Base-by-base conservation (phyloP, 92 coral and sea anemone genomes). In the Paramuricea clavata region DNA sequence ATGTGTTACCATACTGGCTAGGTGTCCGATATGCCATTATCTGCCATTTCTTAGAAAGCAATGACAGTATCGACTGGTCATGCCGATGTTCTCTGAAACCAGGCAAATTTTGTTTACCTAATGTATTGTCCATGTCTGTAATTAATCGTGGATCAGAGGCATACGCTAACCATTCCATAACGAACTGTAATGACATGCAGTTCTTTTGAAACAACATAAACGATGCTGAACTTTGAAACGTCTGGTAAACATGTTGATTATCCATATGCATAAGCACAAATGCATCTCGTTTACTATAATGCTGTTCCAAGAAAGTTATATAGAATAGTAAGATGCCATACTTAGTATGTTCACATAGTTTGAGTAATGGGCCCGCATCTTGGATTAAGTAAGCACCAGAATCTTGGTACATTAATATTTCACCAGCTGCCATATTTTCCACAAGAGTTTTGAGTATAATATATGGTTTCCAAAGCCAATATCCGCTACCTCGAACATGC, bases 401-500 rank as follows among this genome's bases (percentile, higher is more conserved):
- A 74, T 74, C 80, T 47, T 74, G 80, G 10, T 74, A 74, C 80
- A 74, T 47, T 5, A 74, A 1, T 12, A 39, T 16, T 0, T 74
- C 80, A 74, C 80, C 61, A 47, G 42, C 80, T 2, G 13, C 25
- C 54, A 74, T 26, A 28, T 47, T 36, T 42, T 74, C 59, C 9
- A 74, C 32, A n/a, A 74, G 36, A 12, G 80, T 47, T 17, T 74
- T 47, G 22, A 74, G 43, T 39, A 74, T 36, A 2, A 74, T 74
- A 25, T 74, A 74, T 17, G 80, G 60, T n/a, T 74, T 74, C 80
- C 80, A 74, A 17, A 74, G n/a, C 80, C 80, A 74, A 49, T 74
- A 74, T 26, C 80, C 80, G 12, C 59, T 0, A 2, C 80, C 80
- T 74, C 60, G 27, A n/a, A 12, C 5, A 3, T 74, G 30, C 8